Evolutionary conservation across 2,888 invertebrate genomes (phyloP).

Genomic region (Proisotoma minuta): DNA sequence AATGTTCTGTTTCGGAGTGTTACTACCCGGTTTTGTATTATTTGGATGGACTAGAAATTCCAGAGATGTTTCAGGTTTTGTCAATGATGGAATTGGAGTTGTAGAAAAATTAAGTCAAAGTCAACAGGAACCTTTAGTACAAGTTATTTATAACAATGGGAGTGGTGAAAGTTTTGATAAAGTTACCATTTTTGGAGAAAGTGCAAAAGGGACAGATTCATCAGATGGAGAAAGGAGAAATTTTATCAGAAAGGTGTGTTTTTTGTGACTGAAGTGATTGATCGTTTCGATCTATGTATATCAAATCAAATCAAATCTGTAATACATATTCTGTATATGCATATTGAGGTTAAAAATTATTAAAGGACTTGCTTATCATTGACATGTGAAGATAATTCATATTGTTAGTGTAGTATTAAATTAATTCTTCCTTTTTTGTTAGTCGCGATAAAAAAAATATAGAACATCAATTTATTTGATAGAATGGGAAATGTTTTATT

Average conservation of each 20-base stretch:
- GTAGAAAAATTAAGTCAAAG: slow-evolving; percentile 14
- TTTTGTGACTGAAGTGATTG: background rate
- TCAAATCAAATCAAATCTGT: background rate
- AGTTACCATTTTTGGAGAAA: slow-evolving; percentile 36
- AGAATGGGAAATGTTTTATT: too few relatives aligned
- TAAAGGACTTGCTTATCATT: too few relatives aligned
- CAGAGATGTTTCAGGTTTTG: slow-evolving; percentile 22
- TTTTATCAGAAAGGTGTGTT: slow-evolving; percentile 35
- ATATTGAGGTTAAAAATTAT: too few relatives aligned
- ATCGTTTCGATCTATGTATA: background rate
- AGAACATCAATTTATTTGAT: too few relatives aligned
- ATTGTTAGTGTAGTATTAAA: too few relatives aligned
- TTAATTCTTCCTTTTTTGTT: too few relatives aligned
- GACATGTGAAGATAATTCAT: too few relatives aligned
- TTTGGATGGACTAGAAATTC: slow-evolving; percentile 37
- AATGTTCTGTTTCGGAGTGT: slow-evolving; percentile 37
- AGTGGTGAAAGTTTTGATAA: slow-evolving; percentile 25
- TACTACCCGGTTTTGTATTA: slow-evolving; percentile 40
- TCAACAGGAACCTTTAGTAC: background rate
- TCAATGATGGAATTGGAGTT: slow-evolving; percentile 21
- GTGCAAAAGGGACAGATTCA: slow-evolving; percentile 27
- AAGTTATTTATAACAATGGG: slow-evolving; percentile 14
- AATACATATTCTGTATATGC: too few relatives aligned
- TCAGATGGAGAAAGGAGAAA: slow-evolving; percentile 25
- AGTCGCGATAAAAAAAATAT: too few relatives aligned